Percentiles rank a stretch among this genome's conserved stretches.
These are phyloP conservation scores for Taenioides sp. DNA, from an alignment of 2,797 vertebrate species.

Conservation along the genomic window DNA sequence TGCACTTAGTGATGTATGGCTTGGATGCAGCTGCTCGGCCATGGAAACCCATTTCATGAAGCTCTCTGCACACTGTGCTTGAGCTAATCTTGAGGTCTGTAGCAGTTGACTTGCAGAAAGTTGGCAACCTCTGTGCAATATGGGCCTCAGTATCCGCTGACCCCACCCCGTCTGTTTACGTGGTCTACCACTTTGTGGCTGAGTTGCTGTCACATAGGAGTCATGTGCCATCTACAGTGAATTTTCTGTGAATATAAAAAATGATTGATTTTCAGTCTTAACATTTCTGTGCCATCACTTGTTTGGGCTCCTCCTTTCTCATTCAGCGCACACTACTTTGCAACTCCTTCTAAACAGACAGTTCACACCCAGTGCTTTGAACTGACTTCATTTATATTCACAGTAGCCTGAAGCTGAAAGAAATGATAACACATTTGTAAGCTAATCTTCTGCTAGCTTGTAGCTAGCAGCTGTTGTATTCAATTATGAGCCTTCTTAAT, in stretches of 20 bases:
- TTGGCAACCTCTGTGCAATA: too few relatives aligned
- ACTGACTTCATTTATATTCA: slow-evolving; percentile 52
- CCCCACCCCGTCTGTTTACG: too few relatives aligned
- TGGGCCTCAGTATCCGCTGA: too few relatives aligned
- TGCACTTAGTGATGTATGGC: too few relatives aligned
- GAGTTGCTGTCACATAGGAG: neutral
- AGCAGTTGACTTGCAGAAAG: too few relatives aligned
- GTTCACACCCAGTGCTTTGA: slow-evolving; percentile 48
- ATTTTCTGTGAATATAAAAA: neutral
- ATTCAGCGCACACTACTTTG: slow-evolving; percentile 16
- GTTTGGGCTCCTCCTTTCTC: slow-evolving; percentile 21
- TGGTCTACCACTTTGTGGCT: too few relatives aligned
- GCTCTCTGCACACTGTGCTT: too few relatives aligned
- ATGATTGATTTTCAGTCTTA: neutral
- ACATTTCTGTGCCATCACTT: neutral
- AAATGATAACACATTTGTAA: slow-evolving; percentile 50
- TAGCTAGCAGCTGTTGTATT: slow-evolving; percentile 50
- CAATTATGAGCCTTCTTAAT: slow-evolving; percentile 56
- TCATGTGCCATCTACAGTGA: neutral
- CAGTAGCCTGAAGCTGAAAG: slow-evolving; percentile 33
- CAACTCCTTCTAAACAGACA: slow-evolving; percentile 38
- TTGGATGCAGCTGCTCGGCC: too few relatives aligned
- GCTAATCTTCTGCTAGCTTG: slow-evolving; percentile 53
- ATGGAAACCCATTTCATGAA: too few relatives aligned
- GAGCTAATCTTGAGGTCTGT: too few relatives aligned